Evolutionary conservation across 2,888 invertebrate species (phyloP).

Genomic region (Orchesellides sinensis): DNA sequence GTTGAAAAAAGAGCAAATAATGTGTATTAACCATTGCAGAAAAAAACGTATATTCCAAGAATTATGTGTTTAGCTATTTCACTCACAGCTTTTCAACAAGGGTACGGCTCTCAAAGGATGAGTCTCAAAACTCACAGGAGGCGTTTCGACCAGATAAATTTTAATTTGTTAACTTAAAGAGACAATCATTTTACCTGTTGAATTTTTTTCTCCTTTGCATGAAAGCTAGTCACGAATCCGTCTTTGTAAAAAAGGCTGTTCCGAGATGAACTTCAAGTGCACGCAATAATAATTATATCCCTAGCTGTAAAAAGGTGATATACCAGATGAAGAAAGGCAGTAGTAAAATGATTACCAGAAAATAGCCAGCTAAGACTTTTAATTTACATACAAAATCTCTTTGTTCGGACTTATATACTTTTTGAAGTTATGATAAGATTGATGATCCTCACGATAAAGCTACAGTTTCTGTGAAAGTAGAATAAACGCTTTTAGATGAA

Average conservation of each 20-base stretch:
- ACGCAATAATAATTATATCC: constrained; percentile 65
- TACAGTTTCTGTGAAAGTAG: constrained; percentile 26
- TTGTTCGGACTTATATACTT: too few species aligned
- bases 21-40: not conserved
- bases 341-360: not conserved
- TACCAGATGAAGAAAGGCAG: constrained; percentile 24
- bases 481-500: constrained; percentile 12
- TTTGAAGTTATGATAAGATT: too few species aligned
- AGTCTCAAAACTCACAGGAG: constrained; percentile 64
- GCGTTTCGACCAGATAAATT: constrained; percentile 75
- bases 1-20: not conserved
- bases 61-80: constrained; percentile 27
- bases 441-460: too few species aligned
- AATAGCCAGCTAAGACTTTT: not conserved
- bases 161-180: constrained; percentile 75
- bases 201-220: constrained; percentile 66
- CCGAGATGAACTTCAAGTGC: constrained; percentile 58
- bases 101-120: constrained; percentile 35
- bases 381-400: not conserved
- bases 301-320: too few species aligned
- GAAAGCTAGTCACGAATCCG: constrained; percentile 74
- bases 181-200: constrained; percentile 74
- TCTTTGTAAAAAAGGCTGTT: constrained; percentile 61
- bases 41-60: constrained; percentile 30
- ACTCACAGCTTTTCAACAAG: constrained; percentile 63